phyloP scores from a whole-genome alignment of 2,113 vertebrate species.

The Nesospiza acunhae region DNA sequence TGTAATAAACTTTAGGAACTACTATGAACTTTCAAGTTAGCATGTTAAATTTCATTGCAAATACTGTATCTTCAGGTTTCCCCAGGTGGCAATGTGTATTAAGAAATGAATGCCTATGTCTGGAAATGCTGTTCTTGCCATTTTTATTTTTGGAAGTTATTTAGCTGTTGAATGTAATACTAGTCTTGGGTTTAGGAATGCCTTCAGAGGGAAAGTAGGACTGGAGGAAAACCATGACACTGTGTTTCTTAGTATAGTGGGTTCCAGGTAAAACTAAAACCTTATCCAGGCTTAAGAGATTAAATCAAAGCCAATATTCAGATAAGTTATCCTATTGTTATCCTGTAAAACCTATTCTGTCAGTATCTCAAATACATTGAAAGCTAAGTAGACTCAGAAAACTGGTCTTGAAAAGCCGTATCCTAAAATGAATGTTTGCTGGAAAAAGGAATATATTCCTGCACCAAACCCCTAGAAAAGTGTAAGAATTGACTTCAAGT shows the following conservation, averaged over 20 bases:
- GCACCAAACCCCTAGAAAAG: neutral
- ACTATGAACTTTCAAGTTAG: neutral
- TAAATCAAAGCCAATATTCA: neutral
- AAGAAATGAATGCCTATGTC: neutral
- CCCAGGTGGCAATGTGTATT: conserved; percentile 50
- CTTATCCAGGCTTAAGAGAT: neutral
- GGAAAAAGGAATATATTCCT: neutral
- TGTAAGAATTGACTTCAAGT: conserved; percentile 1
- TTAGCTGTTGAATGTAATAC: neutral
- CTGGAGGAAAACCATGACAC: neutral
- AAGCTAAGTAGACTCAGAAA: neutral
- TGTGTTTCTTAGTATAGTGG: neutral
- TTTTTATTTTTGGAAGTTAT: conserved; percentile 22
- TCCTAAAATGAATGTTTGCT: conserved; percentile 7
- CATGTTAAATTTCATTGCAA: neutral
- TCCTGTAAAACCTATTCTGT: neutral
- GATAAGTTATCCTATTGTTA: neutral
- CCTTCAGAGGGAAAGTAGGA: neutral
- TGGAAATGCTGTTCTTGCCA: conserved; percentile 1
- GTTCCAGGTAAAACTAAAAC: neutral
- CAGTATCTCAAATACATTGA: neutral
- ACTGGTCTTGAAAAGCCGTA: neutral
- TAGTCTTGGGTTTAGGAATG: neutral
- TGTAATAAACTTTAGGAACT: neutral
- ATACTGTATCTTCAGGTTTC: conserved; percentile 36